Evolutionary conservation across 2,113 vertebrate genomes (phyloP), one percentile per base, ranked within the genome.

Genomic region (Larimichthys crocea): DNA sequence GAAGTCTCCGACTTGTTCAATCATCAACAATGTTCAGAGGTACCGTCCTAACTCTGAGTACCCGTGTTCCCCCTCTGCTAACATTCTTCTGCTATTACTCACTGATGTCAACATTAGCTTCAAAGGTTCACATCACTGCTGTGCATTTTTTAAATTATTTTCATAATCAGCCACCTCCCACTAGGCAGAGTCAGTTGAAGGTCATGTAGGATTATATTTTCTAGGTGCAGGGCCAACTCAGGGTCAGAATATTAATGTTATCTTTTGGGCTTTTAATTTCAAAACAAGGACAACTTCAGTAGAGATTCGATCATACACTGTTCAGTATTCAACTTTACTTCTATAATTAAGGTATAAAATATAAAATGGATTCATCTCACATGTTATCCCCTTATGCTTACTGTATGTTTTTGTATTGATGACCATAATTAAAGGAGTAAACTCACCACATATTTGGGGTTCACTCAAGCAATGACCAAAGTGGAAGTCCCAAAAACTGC

Each of bases 71-170:
- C 52, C 17, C 29, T 71, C 50, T 63, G 64, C 14, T 35, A n/a
- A 64, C 29, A 71, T 76, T 67, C 6, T 15, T 81, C 22, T 31
- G 46, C 55, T 19, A 2, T 69, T 16, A 48, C 31, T 63, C 63
- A 74, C 53, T 31, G 29, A 12, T 53, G 24, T 22, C 20, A 50
- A 20, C 55, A 22, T 59, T 22, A 61, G 15, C 15, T 7, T 49
- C 29, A 74, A 55, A 59, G 61, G 8, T 73, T 10, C 14, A 50
- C 48, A 26, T n/a, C 68, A 31, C 50, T 72, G 60, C 10, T 26
- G 6, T 20, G 16, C 20, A 11, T 78, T 52, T 57, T 50, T 16
- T 8, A 24, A 29, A 76, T 56, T 49, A 57, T 67, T 6, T 66
- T 16, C 35, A 53, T 15, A 55, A 64, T 55, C 48, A 50, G 44